These are phyloP conservation scores for Brachyhypopomus occidentalis DNA, from an alignment of 2,113 vertebrate species.

Conservation along the genomic window DNA sequence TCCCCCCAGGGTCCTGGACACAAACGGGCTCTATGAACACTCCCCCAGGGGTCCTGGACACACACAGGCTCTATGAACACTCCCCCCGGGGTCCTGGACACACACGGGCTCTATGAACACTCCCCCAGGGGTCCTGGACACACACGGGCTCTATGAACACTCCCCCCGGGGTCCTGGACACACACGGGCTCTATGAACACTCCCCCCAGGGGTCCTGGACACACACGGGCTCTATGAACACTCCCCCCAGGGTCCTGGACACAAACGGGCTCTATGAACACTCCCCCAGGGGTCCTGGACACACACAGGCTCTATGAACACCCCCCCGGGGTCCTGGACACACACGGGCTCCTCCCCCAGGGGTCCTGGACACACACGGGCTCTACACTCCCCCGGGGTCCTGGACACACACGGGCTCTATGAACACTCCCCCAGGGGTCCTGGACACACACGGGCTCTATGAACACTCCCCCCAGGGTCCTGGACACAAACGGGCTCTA, in stretches of 20 bases:
- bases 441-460: too few species aligned
- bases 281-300: slow-evolving; percentile 17
- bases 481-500: too few species aligned
- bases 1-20: slow-evolving; percentile 20
- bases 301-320: background rate
- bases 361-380: too few species aligned
- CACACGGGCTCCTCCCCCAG: slow-evolving; percentile 15
- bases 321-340: slow-evolving; percentile 13
- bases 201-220: slow-evolving; percentile 20
- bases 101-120: background rate
- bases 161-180: slow-evolving; percentile 18
- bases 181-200: background rate
- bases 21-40: background rate
- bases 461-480: background rate
- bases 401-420: too few species aligned
- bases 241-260: slow-evolving; percentile 17
- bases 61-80: background rate
- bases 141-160: background rate
- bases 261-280: background rate
- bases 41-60: slow-evolving; percentile 20
- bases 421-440: background rate
- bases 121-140: slow-evolving; percentile 20
- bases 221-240: background rate
- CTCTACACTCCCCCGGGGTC: slow-evolving; percentile 12
- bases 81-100: slow-evolving; percentile 18